Conservation (phyloP, 2,888 invertebrate species). For the Meteorus colon region DNA sequence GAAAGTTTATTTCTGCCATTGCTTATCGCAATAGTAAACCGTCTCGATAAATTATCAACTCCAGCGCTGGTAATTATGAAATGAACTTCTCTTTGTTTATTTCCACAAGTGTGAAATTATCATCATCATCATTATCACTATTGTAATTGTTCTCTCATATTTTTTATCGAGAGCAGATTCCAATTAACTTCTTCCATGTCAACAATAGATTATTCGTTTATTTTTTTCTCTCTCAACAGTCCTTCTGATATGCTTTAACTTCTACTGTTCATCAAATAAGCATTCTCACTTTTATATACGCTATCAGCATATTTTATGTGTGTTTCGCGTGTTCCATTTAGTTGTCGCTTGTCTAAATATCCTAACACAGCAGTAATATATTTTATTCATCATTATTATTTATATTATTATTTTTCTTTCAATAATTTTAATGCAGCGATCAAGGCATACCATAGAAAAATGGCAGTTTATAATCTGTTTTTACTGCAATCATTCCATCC, state of each 20-base stretch:
- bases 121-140: neutral
- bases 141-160: neutral
- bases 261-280: conserved; percentile 55
- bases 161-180: neutral
- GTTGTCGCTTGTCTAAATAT: neutral
- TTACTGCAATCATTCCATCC: conserved; percentile 54
- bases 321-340: neutral
- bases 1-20: neutral
- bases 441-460: conserved; percentile 62
- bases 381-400: conserved; percentile 23
- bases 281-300: conserved; percentile 48
- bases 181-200: conserved; percentile 49
- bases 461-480: conserved; percentile 60
- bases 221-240: conserved; percentile 69
- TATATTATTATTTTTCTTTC: conserved; percentile 32
- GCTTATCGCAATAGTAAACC: too few relatives aligned
- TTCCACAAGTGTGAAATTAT: neutral
- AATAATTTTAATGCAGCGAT: conserved; percentile 52
- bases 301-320: neutral
- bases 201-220: conserved; percentile 49
- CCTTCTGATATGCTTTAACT: conserved; percentile 71
- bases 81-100: too few relatives aligned
- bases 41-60: too few relatives aligned
- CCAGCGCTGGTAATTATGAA: too few relatives aligned
- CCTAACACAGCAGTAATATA: conserved; percentile 49